phyloP scores from a whole-genome alignment of 2,888 invertebrate genomes.

The Byasa hedistus region DNA sequence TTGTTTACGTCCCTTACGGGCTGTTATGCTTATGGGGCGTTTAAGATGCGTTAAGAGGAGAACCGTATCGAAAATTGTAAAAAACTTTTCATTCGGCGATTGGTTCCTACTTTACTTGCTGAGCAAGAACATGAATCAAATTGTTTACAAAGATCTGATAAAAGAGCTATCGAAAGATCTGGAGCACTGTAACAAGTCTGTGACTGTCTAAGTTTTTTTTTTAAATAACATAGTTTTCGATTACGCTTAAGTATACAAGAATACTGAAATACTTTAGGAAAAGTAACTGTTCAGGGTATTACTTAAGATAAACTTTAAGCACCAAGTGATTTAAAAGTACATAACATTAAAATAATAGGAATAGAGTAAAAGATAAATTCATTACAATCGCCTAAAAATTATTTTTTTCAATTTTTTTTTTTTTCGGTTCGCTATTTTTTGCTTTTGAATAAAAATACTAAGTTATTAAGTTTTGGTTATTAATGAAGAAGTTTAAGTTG shows the following conservation, averaged over 20 bases:
- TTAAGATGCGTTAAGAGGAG: conserved; percentile 76
- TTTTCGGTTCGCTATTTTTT: background rate
- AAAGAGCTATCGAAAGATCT: conserved; percentile 71
- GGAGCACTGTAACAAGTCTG: conserved; percentile 47
- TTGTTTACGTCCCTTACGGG: conserved; percentile 78
- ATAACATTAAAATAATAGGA: conserved; percentile 1
- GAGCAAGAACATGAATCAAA: conserved; percentile 87
- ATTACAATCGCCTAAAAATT: background rate
- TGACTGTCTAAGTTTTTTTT: conserved; percentile 48
- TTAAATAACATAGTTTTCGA: background rate
- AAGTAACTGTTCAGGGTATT: conserved; percentile 6
- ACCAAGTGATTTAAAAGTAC: conserved; percentile 12
- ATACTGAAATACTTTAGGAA: background rate
- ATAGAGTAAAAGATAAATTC: conserved; percentile 9
- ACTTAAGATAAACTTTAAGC: conserved; percentile 16
- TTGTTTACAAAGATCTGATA: conserved; percentile 83
- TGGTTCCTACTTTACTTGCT: conserved; percentile 89
- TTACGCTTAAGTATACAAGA: conserved; percentile 2
- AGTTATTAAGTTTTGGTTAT: background rate
- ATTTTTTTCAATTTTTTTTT: background rate
- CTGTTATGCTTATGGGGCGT: conserved; percentile 82
- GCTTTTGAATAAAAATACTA: background rate
- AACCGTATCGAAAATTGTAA: conserved; percentile 75
- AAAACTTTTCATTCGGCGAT: conserved; percentile 82
- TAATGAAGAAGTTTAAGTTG: background rate